These are phyloP conservation scores for Pissodes strobi DNA, from an alignment of 1,140 invertebrate species.

Conservation along the genomic window DNA sequence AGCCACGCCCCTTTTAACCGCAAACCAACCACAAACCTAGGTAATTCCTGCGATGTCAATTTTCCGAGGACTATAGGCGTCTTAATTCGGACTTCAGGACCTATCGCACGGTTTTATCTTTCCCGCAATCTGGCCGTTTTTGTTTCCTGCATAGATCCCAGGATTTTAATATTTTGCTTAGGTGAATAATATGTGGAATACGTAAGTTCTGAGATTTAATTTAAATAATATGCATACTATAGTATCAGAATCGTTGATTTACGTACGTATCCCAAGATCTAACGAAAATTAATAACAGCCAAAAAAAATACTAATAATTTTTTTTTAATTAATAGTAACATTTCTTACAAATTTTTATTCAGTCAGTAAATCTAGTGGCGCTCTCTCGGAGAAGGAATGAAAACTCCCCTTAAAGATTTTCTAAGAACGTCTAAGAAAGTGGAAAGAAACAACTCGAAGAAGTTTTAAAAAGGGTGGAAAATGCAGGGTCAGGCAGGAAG, in stretches of 20 bases:
- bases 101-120: slow-evolving; percentile 29
- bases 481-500: slow-evolving; percentile 31
- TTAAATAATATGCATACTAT: not conserved
- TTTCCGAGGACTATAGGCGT: slow-evolving; percentile 46
- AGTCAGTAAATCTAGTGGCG: slow-evolving; percentile 32
- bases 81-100: slow-evolving; percentile 41
- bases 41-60: slow-evolving; percentile 54
- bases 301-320: not conserved
- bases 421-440: slow-evolving; percentile 25
- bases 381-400: slow-evolving; percentile 39
- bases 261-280: not conserved
- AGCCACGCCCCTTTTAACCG: slow-evolving; percentile 57
- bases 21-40: slow-evolving; percentile 60
- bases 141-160: not conserved
- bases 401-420: slow-evolving; percentile 44
- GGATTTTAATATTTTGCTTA: too few species aligned
- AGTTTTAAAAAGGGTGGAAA: slow-evolving; percentile 39
- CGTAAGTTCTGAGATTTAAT: not conserved
- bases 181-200: too few species aligned
- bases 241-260: not conserved
- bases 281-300: not conserved
- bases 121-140: slow-evolving; percentile 1
- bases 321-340: not conserved
- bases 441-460: slow-evolving; percentile 40
- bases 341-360: not conserved